Percentiles rank a stretch among this genome's conserved stretches.
phyloP scores from a whole-genome alignment of 1,140 invertebrate genomes.

The Apis florea region DNA sequence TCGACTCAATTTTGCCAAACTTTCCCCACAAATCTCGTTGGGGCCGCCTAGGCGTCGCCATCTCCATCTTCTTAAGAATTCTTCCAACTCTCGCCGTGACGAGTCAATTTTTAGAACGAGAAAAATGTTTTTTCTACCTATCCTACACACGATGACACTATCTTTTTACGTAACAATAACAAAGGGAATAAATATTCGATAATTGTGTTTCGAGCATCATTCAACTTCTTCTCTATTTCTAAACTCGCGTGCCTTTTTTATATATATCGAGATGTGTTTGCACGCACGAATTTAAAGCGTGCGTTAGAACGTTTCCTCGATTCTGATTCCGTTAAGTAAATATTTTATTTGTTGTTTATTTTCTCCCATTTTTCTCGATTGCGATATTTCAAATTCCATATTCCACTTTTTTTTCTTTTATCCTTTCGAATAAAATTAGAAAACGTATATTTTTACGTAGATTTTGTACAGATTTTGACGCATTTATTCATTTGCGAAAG shows the following conservation, averaged over 20 bases:
- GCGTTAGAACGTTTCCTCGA: too few species aligned
- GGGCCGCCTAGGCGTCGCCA: conserved; percentile 38
- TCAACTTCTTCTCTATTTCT: neutral
- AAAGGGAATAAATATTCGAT: neutral
- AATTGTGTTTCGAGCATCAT: neutral
- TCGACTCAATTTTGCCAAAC: conserved; percentile 61
- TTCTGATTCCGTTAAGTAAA: too few species aligned
- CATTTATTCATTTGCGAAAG: too few species aligned
- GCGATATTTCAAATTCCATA: too few species aligned
- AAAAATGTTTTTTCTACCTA: conserved; percentile 13
- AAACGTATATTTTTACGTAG: too few species aligned
- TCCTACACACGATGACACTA: too few species aligned
- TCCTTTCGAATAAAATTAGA: too few species aligned
- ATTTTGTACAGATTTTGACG: too few species aligned
- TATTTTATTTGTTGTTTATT: too few species aligned
- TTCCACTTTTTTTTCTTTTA: too few species aligned
- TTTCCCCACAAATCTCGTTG: conserved; percentile 58
- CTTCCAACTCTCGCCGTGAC: conserved; percentile 34
- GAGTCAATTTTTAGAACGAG: conserved; percentile 57
- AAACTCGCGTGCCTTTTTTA: neutral
- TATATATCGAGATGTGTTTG: neutral
- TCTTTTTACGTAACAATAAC: conserved; percentile 16
- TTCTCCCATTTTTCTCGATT: too few species aligned
- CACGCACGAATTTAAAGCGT: neutral
- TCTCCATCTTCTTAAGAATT: conserved; percentile 58